phyloP scores from a whole-genome alignment of 2,888 invertebrate species.

The Athripsodes cinereus region DNA sequence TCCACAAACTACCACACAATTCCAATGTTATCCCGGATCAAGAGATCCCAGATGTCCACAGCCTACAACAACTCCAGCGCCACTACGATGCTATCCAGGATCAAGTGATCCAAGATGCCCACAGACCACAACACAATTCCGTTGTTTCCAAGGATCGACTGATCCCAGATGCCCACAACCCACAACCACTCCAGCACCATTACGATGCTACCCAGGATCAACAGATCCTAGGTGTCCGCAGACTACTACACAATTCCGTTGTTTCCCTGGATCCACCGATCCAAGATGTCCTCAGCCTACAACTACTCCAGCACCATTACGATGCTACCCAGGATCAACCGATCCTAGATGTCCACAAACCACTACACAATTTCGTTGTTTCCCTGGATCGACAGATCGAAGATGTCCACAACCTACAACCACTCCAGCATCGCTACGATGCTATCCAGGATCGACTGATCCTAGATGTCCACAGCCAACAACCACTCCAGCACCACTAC shows the following conservation, averaged over 20 bases:
- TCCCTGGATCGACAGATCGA: constrained; percentile 38
- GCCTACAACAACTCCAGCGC: constrained; percentile 9
- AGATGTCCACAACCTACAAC: constrained; percentile 30
- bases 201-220: constrained; percentile 34
- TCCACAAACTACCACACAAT: constrained; percentile 28
- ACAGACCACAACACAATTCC: constrained; percentile 29
- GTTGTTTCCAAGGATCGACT: constrained; percentile 31
- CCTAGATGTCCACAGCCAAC: constrained; percentile 29
- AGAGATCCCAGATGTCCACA: constrained; percentile 31
- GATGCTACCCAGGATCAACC: constrained; percentile 31
- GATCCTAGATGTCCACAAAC: constrained; percentile 31
- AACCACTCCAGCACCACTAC: no score
- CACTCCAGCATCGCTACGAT: constrained; percentile 30
- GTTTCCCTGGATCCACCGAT: constrained; percentile 34
- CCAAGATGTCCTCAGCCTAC: constrained; percentile 30
- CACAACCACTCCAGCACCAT: constrained; percentile 26
- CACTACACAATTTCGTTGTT: constrained; percentile 28
- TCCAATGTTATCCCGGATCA: constrained; percentile 31
- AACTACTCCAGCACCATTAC: constrained; percentile 24
- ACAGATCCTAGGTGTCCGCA: no score
- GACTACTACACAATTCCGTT: constrained; percentile 37
- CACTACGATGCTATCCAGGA: constrained; percentile 26
- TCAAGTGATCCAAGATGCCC: constrained; percentile 32
- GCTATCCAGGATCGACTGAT: constrained; percentile 34
- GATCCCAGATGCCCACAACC: constrained; percentile 30